These are phyloP conservation scores for Drosophila kepulauana DNA, from an alignment of 1,140 invertebrate species.

Conservation along the genomic window DNA sequence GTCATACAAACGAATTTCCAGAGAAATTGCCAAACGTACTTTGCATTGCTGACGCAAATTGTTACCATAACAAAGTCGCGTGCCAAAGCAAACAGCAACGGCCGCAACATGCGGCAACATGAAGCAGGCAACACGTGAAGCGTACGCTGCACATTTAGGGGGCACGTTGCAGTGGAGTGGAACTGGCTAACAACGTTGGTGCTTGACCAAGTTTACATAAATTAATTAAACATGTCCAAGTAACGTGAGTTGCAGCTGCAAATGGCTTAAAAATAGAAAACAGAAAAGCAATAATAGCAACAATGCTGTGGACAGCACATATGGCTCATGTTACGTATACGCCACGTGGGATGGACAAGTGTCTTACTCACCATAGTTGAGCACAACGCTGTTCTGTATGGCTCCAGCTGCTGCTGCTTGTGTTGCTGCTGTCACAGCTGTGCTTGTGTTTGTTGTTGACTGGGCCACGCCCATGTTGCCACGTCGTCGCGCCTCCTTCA, in stretches of 20 bases:
- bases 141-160: slow-evolving; percentile 18
- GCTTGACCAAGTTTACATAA: slow-evolving; percentile 69
- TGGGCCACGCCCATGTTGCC: slow-evolving; percentile 46
- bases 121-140: slow-evolving; percentile 64
- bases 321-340: slow-evolving; percentile 59
- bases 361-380: slow-evolving; percentile 54
- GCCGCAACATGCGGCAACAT: slow-evolving; percentile 37
- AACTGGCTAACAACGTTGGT: slow-evolving; percentile 9
- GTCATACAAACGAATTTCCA: not conserved
- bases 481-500: slow-evolving; percentile 54
- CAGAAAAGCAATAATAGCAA: slow-evolving; percentile 1
- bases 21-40: slow-evolving; percentile 3
- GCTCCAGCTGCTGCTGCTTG: slow-evolving; percentile 28
- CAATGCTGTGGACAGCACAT: slow-evolving; percentile 17
- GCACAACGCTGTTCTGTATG: slow-evolving; percentile 47
- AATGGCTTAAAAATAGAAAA: slow-evolving; percentile 6
- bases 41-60: slow-evolving; percentile 74
- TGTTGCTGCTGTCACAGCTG: slow-evolving; percentile 18
- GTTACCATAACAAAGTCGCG: slow-evolving; percentile 70
- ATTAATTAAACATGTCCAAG: slow-evolving; percentile 77
- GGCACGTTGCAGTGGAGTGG: slow-evolving; percentile 49
- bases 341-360: slow-evolving; percentile 28
- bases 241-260: slow-evolving; percentile 62
- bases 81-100: slow-evolving; percentile 41
- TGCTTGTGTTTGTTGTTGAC: slow-evolving; percentile 15